These are phyloP conservation scores for Drosophila repleta DNA, from an alignment of 1,140 invertebrate genomes.

Conservation along the genomic window DNA sequence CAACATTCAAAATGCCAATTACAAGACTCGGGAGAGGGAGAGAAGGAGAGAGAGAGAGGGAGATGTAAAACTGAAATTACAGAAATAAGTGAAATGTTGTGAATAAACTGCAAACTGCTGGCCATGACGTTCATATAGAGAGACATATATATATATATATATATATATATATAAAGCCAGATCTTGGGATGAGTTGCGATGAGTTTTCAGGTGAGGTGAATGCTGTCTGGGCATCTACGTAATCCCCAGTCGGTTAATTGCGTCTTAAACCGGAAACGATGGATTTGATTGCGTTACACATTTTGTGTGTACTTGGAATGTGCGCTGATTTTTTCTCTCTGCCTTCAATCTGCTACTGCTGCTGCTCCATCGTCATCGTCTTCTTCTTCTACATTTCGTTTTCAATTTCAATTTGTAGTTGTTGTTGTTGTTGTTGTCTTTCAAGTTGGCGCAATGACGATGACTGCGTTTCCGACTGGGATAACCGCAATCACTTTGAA, in stretches of 20 bases:
- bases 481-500: slow-evolving; percentile 67
- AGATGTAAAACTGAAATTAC: background rate
- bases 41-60: background rate
- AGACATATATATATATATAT: slow-evolving; percentile 4
- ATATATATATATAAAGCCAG: slow-evolving; percentile 8
- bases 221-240: slow-evolving; percentile 39
- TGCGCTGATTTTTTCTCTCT: slow-evolving; percentile 68
- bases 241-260: slow-evolving; percentile 79
- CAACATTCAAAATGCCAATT: slow-evolving; percentile 72
- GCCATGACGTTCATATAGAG: slow-evolving; percentile 67
- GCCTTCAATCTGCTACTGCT: slow-evolving; percentile 1
- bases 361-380: background rate
- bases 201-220: background rate
- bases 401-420: slow-evolving; percentile 46
- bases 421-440: slow-evolving; percentile 26
- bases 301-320: slow-evolving; percentile 69
- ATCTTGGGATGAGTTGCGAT: background rate
- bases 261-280: slow-evolving; percentile 81
- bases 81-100: slow-evolving; percentile 58
- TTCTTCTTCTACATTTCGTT: background rate
- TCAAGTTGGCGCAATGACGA: slow-evolving; percentile 49
- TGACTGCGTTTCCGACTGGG: slow-evolving; percentile 44
- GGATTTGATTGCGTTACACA: slow-evolving; percentile 82
- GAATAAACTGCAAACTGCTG: slow-evolving; percentile 78
- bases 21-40: slow-evolving; percentile 15